These are phyloP conservation scores for Sus cebifrons DNA, from an alignment of 2,797 vertebrate genomes.

Conservation along the genomic window DNA sequence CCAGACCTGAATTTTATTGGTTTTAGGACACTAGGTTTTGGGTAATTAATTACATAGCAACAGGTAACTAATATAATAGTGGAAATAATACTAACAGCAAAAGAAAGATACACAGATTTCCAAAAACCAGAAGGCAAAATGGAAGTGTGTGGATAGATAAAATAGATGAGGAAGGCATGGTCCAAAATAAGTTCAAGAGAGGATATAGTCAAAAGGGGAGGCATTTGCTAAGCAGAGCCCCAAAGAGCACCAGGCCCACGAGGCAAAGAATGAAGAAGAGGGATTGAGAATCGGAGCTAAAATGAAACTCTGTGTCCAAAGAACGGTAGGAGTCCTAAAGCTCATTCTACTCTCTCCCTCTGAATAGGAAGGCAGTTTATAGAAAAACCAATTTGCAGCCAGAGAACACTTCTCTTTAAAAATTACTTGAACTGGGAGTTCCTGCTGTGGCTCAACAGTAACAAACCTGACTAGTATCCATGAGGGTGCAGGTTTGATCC, in stretches of 20 bases:
- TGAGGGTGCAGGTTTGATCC: too few species aligned
- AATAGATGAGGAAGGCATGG: neutral
- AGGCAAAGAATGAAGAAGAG: neutral
- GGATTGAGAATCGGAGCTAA: neutral
- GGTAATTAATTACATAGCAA: slow-evolving; percentile 29
- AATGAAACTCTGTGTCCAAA: slow-evolving; percentile 4
- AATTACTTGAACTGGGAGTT: neutral
- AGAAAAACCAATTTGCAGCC: slow-evolving; percentile 5
- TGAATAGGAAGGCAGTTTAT: neutral
- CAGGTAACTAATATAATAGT: neutral
- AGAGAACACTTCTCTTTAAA: neutral
- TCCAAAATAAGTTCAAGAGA: neutral
- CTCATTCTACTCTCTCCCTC: neutral
- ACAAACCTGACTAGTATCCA: too few species aligned
- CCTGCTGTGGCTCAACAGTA: too few species aligned
- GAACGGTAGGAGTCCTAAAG: neutral
- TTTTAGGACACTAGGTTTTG: neutral
- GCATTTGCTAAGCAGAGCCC: neutral
- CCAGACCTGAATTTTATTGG: slow-evolving; percentile 70
- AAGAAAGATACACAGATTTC: slow-evolving; percentile 8
- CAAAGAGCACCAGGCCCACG: neutral
- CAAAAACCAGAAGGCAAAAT: slow-evolving; percentile 23
- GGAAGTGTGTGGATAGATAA: neutral
- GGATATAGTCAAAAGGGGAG: neutral
- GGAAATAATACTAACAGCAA: neutral